phyloP scores from a whole-genome alignment of 2,797 vertebrate species.

The Kryptopterus vitreolus region DNA sequence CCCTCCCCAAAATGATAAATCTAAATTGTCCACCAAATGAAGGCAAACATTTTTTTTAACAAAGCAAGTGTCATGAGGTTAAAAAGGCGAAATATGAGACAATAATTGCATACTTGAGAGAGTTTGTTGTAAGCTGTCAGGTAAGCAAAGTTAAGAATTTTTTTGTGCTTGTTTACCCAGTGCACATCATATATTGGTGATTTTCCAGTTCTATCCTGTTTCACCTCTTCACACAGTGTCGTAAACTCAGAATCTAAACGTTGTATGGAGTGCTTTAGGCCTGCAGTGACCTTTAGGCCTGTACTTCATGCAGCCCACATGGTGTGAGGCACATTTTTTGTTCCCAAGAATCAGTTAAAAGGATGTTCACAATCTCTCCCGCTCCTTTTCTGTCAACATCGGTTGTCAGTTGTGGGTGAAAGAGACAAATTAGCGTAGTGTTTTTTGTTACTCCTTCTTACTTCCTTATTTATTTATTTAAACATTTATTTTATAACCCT shows the following conservation, averaged over 20 bases:
- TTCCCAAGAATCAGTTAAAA: not conserved
- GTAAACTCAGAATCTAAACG: not conserved
- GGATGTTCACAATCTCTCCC: not conserved
- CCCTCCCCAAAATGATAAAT: not conserved
- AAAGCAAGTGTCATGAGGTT: not conserved
- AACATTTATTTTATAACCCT: not conserved
- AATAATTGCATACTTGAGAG: not conserved
- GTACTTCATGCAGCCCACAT: constrained; percentile 22
- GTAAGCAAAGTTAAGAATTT: not conserved
- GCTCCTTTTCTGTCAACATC: not conserved
- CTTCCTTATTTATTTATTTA: not conserved
- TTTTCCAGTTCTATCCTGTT: not conserved
- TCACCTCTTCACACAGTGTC: not conserved
- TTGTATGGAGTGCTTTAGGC: constrained; percentile 9
- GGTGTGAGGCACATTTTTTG: not conserved
- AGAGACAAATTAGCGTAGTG: not conserved
- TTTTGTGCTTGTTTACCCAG: constrained; percentile 1
- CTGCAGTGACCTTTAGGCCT: constrained; percentile 8
- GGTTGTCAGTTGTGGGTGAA: not conserved
- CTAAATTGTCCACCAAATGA: not conserved
- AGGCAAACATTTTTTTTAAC: not conserved
- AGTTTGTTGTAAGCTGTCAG: constrained; percentile 4
- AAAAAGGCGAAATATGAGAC: not conserved
- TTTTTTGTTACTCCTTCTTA: not conserved
- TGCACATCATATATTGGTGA: not conserved